phyloP scores from a whole-genome alignment of 2,113 vertebrate genomes.

The Eonycteris spelaea region DNA sequence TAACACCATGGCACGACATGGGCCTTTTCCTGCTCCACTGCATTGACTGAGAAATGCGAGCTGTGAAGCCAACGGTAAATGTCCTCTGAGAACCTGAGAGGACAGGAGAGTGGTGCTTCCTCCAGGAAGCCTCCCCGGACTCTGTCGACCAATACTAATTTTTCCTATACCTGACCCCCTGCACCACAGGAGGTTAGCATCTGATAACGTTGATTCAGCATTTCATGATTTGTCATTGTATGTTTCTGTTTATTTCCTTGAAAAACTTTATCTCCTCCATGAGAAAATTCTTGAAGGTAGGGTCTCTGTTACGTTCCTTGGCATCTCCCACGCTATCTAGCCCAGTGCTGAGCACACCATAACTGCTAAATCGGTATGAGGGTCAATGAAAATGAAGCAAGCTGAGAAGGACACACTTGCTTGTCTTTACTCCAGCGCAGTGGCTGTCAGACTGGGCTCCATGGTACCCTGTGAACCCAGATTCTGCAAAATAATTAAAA shows the following conservation, averaged over 20 bases:
- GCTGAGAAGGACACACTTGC: background rate
- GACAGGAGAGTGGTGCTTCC: background rate
- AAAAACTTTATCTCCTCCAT: background rate
- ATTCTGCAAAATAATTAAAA: background rate
- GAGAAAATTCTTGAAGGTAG: background rate
- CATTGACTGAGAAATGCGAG: background rate
- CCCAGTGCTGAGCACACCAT: background rate
- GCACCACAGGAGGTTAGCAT: background rate
- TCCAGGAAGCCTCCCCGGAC: background rate
- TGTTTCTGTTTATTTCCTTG: background rate
- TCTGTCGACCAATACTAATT: background rate
- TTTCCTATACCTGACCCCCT: background rate
- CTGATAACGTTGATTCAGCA: background rate
- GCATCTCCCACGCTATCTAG: background rate
- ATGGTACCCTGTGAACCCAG: background rate
- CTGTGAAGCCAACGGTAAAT: background rate
- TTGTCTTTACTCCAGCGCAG: background rate
- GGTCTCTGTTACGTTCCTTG: background rate
- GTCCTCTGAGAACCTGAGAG: background rate
- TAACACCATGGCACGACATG: background rate
- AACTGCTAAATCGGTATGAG: fast-evolving
- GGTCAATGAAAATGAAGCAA: background rate
- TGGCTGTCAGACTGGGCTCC: background rate
- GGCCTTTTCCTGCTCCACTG: background rate
- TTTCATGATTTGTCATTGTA: background rate